These are phyloP conservation scores for Lampropteryx suffumata DNA, from an alignment of 2,888 invertebrate genomes.

Conservation along the genomic window DNA sequence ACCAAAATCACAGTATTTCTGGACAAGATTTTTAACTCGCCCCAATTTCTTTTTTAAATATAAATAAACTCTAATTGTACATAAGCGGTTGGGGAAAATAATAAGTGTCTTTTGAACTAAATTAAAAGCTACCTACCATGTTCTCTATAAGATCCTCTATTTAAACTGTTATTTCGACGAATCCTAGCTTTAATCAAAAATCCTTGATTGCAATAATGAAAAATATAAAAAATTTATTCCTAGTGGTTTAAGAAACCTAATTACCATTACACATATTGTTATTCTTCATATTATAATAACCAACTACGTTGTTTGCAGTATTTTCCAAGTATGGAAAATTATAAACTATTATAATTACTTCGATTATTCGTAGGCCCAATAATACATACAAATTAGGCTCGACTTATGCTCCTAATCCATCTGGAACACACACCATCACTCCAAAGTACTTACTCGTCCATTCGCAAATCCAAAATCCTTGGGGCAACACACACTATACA, in stretches of 20 bases:
- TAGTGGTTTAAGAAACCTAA: constrained; percentile 80
- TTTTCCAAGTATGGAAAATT: constrained; percentile 31
- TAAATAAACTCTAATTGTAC: constrained; percentile 73
- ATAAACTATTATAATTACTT: constrained; percentile 52
- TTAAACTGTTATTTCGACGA: constrained; percentile 45
- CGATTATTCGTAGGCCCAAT: constrained; percentile 75
- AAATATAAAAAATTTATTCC: constrained; percentile 77
- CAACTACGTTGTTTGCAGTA: constrained; percentile 52
- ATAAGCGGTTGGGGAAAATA: constrained; percentile 60
- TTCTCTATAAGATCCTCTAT: constrained; percentile 65
- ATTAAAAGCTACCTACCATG: constrained; percentile 63
- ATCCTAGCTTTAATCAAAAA: constrained; percentile 68
- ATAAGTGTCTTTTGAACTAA: constrained; percentile 76
- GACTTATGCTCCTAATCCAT: constrained; percentile 46
- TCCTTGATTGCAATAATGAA: constrained; percentile 77
- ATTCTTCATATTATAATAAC: constrained; percentile 71
- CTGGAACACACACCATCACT: constrained; percentile 37
- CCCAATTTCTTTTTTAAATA: constrained; percentile 65
- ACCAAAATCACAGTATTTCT: constrained; percentile 80
- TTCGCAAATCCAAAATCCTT: constrained; percentile 39
- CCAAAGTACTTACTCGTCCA: constrained; percentile 39
- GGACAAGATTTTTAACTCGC: constrained; percentile 76
- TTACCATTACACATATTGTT: constrained; percentile 70
- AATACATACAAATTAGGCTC: constrained; percentile 71
- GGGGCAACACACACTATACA: constrained; percentile 43